Conservation (phyloP, 2,113 vertebrate genomes). For the Microcebus griseorufus region DNA sequence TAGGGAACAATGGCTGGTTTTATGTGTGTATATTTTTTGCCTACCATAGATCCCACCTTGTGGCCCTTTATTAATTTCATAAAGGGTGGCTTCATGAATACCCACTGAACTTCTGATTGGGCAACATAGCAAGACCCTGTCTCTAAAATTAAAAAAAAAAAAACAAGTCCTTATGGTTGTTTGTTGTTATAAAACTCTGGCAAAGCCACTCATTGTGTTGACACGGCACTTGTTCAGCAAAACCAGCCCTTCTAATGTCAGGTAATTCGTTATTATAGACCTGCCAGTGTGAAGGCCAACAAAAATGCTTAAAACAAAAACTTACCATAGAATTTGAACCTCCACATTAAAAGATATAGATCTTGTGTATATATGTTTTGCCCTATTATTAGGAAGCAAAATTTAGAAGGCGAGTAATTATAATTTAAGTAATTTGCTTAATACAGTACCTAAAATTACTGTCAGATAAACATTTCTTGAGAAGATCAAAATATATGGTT, state of each 20-base stretch:
- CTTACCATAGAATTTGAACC: not conserved
- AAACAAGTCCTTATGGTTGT: not conserved
- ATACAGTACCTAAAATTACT: slow-evolving; percentile 65
- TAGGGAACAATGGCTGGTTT: no score
- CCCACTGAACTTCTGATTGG: not conserved
- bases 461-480: slow-evolving; percentile 73
- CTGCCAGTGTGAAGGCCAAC: not conserved
- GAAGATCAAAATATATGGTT: slow-evolving; percentile 71
- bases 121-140: not conserved
- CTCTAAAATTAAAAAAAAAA: not conserved
- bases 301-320: slow-evolving; percentile 50
- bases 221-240: not conserved
- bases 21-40: no score
- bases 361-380: not conserved
- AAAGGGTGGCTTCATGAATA: not conserved
- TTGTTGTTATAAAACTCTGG: not conserved
- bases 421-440: slow-evolving; percentile 67
- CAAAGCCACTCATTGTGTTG: not conserved
- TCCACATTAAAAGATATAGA: not conserved
- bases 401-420: slow-evolving; percentile 61
- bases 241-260: not conserved
- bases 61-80: no score
- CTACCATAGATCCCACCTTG: no score
- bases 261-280: not conserved
- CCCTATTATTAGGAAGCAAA: slow-evolving; percentile 32